Conservation (phyloP, 2,113 vertebrate species). For the Ctenomys sociabilis region DNA sequence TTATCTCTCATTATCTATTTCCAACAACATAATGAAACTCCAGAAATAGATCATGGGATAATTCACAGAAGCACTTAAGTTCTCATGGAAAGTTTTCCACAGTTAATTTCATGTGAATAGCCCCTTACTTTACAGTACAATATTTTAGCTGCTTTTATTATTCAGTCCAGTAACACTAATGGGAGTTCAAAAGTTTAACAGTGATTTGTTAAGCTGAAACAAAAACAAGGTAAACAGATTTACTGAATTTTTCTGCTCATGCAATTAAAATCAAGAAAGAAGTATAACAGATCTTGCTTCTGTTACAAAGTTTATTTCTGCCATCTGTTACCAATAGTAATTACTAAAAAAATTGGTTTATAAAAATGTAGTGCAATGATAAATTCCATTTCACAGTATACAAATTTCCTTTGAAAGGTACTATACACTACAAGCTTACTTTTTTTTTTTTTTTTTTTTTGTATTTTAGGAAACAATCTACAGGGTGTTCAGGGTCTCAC, state of each 20-base stretch:
- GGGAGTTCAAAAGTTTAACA: not conserved
- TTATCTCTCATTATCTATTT: not conserved
- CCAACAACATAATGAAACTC: not conserved
- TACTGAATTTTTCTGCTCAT: not conserved
- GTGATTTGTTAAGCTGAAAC: not conserved
- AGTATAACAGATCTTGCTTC: not conserved
- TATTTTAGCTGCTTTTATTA: conserved; percentile 52
- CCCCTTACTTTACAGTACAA: not conserved
- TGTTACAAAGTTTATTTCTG: conserved; percentile 50
- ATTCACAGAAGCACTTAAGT: not conserved
- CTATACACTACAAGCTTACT: conserved; percentile 13
- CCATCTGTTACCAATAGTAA: not conserved
- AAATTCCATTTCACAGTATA: not conserved
- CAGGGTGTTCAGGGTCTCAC: no score
- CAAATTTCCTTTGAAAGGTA: conserved; percentile 50
- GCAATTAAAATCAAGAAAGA: conserved; percentile 24
- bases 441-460: not conserved
- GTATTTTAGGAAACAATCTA: no score
- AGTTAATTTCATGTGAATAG: not conserved
- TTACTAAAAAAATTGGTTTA: conserved; percentile 63
- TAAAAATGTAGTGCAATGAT: conserved; percentile 1
- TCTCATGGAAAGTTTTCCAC: not conserved
- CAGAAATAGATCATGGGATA: not conserved
- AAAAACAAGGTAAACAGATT: conserved; percentile 34
- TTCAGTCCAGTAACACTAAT: conserved; percentile 29